Evolutionary conservation across 1,140 invertebrate species (phyloP), one percentile per base, ranked within the genome.

Genomic region (Ceratina australensis): DNA sequence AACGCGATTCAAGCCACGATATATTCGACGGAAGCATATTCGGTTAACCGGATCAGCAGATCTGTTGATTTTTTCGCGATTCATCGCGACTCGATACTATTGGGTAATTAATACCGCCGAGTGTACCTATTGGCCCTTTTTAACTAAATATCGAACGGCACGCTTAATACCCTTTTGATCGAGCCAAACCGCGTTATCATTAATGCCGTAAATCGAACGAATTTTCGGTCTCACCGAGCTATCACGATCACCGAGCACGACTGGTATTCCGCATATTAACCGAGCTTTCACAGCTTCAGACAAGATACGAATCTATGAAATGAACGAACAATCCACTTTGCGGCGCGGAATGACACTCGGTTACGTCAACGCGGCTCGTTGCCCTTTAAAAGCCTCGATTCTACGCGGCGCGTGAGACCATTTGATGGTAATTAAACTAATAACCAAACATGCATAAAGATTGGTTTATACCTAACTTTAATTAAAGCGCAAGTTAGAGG

Each of bases 401-500:
- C 18, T 4, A 50, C 73, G 49, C 71, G 76, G 71, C n/a, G 13
- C 24, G 26, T 16, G 20, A 7, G 13, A 80, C 24, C 60, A 54
- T 64, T 67, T 22, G 13, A 59, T 28, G 33, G 20, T 56, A 24
- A 67, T 72, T 33, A 22, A 52, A 22, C n/a, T 72, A 59, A 79
- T 72, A 78, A 78, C 49, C 26, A 2, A 15, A 22, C 18, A 28
- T 4, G 54, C 63, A 67, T 16, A 26, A 72, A 72, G 50, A 66
- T 64, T 54, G 60, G 52, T 54, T 63, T 71, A 63, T 47, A 28
- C 20, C n/a, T 26, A 26, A 50, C 22, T 69, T 78, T 83, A 79
- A 82, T 82, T 83, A 82, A 83, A 82, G 49, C 56, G 22, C 49
- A 42, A 61, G 54, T 60, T 50, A 10, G 33, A 3, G 33, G 47